Conservation (phyloP, 37 sponge, comb jelly and placozoan genomes). For the Ianthella basta region DNA sequence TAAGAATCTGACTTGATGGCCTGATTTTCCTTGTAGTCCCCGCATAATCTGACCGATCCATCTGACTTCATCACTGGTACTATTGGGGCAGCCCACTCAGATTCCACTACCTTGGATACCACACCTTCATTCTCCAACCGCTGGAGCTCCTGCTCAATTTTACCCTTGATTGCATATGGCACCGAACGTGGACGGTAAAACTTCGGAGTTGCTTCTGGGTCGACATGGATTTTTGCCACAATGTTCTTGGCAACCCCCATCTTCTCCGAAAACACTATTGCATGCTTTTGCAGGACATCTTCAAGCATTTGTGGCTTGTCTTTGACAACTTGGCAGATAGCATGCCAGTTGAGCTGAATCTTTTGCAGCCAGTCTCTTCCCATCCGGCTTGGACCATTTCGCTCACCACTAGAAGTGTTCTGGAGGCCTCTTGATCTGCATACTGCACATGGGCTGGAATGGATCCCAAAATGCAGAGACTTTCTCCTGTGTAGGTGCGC, state of each 20-base stretch:
- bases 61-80: constrained; percentile 37
- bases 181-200: constrained; percentile 26
- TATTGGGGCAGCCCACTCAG: constrained; percentile 47
- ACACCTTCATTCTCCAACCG: constrained; percentile 24
- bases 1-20: constrained; percentile 29
- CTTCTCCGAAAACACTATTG: neutral
- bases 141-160: constrained; percentile 19
- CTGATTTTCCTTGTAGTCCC: constrained; percentile 48
- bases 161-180: constrained; percentile 39
- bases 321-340: neutral
- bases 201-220: constrained; percentile 10
- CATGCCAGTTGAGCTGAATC: neutral
- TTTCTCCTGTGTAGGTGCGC: neutral
- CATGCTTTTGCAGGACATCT: neutral
- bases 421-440: neutral
- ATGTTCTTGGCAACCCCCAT: neutral
- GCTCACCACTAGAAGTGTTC: neutral
- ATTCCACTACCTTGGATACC: constrained; percentile 4
- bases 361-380: constrained; percentile 38
- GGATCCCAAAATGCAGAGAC: neutral
- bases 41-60: constrained; percentile 36
- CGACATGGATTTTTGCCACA: constrained; percentile 14
- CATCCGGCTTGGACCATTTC: neutral
- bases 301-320: neutral
- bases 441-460: neutral